Conservation (phyloP, 2,888 invertebrate species). For the Cheilosia soror region DNA sequence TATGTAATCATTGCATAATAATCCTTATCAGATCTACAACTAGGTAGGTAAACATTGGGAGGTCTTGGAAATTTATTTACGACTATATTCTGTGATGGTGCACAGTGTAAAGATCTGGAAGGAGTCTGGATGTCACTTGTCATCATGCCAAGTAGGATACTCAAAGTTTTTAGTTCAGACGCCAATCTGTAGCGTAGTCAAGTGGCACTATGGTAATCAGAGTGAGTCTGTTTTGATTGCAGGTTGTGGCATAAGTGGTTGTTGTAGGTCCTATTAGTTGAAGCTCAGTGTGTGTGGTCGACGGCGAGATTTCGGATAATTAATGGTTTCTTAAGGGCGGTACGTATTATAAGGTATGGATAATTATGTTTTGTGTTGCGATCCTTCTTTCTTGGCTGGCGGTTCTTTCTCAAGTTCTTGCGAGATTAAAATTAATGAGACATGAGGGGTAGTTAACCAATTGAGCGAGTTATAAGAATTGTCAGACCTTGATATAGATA, state of each 20-base stretch:
- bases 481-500: neutral
- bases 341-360: slow-evolving; percentile 65
- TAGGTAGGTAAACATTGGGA: slow-evolving; percentile 49
- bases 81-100: slow-evolving; percentile 10
- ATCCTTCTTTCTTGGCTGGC: slow-evolving; percentile 38
- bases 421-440: slow-evolving; percentile 25
- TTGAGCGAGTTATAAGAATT: slow-evolving; percentile 15
- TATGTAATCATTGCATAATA: slow-evolving; percentile 69
- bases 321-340: slow-evolving; percentile 72
- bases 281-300: slow-evolving; percentile 64
- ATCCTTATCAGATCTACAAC: slow-evolving; percentile 65
- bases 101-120: neutral
- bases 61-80: slow-evolving; percentile 47
- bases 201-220: slow-evolving; percentile 77
- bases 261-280: slow-evolving; percentile 71
- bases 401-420: slow-evolving; percentile 37
- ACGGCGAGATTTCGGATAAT: slow-evolving; percentile 55
- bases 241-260: slow-evolving; percentile 70
- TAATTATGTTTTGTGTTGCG: slow-evolving; percentile 64
- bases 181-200: slow-evolving; percentile 75
- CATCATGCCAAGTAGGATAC: no score
- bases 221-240: slow-evolving; percentile 77
- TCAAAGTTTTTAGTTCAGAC: slow-evolving; percentile 64
- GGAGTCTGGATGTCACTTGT: slow-evolving; percentile 46
- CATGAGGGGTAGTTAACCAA: slow-evolving; percentile 26